A percentile compares a stretch with the other conserved stretches of the same genome.
These are phyloP conservation scores for Nemurella pictetii DNA, from an alignment of 2,888 invertebrate species.

Conservation along the genomic window DNA sequence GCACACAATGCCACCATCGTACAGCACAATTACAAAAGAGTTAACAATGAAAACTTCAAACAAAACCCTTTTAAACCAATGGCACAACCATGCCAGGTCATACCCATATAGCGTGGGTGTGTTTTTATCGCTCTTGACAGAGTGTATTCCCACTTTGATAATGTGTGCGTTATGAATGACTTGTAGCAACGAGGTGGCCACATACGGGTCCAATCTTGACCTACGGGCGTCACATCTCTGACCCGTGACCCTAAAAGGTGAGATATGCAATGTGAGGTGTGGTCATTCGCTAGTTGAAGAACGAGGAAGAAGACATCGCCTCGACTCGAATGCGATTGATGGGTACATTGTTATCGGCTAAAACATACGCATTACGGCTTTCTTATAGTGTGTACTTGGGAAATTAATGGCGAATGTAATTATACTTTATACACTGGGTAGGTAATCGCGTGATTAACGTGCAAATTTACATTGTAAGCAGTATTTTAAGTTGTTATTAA, in stretches of 20 bases:
- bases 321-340: neutral
- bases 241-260: constrained; percentile 12
- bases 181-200: neutral
- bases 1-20: neutral
- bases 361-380: neutral
- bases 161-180: neutral
- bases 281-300: neutral
- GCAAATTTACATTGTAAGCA: neutral
- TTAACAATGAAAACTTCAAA: neutral
- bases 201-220: neutral
- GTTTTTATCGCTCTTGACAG: neutral
- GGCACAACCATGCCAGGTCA: neutral
- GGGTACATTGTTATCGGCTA: neutral
- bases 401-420: neutral
- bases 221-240: constrained; percentile 4
- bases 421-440: neutral
- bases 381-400: neutral
- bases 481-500: neutral
- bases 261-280: constrained; percentile 19
- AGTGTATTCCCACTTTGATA: neutral
- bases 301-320: neutral
- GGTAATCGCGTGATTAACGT: neutral
- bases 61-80: neutral
- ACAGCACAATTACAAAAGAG: neutral
- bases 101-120: neutral